Evolutionary conservation across 2,888 invertebrate species (phyloP).

Genomic region (Acanthosepion esculentum): DNA sequence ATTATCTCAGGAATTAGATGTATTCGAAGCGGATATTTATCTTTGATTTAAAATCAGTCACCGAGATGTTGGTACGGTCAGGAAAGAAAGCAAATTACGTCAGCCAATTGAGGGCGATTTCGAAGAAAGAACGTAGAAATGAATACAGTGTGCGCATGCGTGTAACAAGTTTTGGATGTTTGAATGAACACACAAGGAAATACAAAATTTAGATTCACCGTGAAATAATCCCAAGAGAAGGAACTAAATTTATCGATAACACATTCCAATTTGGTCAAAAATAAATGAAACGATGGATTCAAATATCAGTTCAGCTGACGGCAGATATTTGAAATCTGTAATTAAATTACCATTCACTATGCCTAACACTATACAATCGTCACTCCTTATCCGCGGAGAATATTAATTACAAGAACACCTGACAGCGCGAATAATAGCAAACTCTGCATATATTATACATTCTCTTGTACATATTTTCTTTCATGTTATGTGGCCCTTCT

Average conservation of each 20-base stretch:
- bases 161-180: background rate
- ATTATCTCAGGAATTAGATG: background rate
- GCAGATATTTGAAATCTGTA: background rate
- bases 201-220: background rate
- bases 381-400: too few relatives aligned
- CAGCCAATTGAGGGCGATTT: background rate
- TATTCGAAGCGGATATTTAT: conserved; percentile 2
- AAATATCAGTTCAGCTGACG: background rate
- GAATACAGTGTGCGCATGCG: background rate
- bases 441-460: too few relatives aligned
- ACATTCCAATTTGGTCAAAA: background rate
- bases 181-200: background rate
- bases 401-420: too few relatives aligned
- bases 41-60: background rate
- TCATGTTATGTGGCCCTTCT: too few relatives aligned
- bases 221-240: background rate
- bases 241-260: background rate
- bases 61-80: background rate
- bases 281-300: background rate
- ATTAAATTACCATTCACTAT: background rate
- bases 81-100: background rate
- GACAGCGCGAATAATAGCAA: too few relatives aligned
- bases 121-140: background rate
- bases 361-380: too few relatives aligned
- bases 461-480: too few relatives aligned